Conservation (phyloP, 1,140 invertebrate species). For the Drosophila sp. region DNA sequence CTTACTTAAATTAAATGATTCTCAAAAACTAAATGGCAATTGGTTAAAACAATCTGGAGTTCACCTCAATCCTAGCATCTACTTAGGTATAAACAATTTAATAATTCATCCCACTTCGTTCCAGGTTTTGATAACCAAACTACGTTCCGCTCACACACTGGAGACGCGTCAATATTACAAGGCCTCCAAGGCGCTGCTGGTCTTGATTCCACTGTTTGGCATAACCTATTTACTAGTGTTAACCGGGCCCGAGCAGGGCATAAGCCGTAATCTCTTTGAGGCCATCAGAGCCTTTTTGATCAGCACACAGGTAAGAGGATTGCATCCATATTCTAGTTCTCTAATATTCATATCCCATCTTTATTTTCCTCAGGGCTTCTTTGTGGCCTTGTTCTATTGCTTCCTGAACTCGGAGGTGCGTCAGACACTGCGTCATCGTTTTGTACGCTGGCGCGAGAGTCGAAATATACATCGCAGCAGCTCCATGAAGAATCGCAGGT, state of each 20-base stretch:
- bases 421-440: conserved; percentile 91
- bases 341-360: not conserved
- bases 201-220: conserved; percentile 94
- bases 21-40: not conserved
- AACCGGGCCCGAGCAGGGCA: conserved; percentile 88
- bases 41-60: not conserved
- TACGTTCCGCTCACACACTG: conserved; percentile 92
- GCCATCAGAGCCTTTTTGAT: conserved; percentile 89
- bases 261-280: conserved; percentile 87
- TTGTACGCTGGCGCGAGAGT: conserved; percentile 90
- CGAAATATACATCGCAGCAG: conserved; percentile 85
- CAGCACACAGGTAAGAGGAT: conserved; percentile 89
- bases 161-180: conserved; percentile 95
- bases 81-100: not conserved
- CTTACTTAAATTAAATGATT: not conserved
- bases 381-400: conserved; percentile 94
- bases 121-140: conserved; percentile 95
- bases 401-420: conserved; percentile 96
- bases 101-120: conserved; percentile 2
- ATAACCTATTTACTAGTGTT: conserved; percentile 93
- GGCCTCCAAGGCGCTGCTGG: conserved; percentile 93
- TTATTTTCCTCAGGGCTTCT: conserved; percentile 86
- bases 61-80: not conserved
- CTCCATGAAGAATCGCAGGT: conserved; percentile 76
- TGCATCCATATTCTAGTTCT: too few species aligned